A percentile compares a stretch with the other conserved stretches of the same genome.
Evolutionary conservation across 2,797 vertebrate species (phyloP).

Genomic region (Orestias chungarensis): DNA sequence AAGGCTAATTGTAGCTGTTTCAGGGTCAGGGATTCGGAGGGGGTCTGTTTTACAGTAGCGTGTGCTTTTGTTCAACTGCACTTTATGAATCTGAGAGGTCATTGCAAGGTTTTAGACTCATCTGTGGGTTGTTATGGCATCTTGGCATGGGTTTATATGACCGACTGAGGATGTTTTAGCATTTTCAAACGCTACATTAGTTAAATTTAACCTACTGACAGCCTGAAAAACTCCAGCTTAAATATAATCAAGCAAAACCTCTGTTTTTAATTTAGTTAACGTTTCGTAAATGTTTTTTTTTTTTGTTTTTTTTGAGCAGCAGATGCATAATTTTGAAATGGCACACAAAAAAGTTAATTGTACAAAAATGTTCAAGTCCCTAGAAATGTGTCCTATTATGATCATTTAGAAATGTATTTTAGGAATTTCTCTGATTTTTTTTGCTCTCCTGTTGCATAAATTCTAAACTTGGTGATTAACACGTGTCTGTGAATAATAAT

Average conservation of each 20-base stretch:
- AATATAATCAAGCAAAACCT: not conserved
- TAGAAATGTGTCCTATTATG: not conserved
- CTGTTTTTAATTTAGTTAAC: not conserved
- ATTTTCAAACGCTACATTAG: conserved; percentile 1
- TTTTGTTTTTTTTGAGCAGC: not conserved
- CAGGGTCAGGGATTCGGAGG: conserved; percentile 30
- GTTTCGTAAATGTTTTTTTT: too few species aligned
- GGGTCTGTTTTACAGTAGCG: conserved; percentile 4
- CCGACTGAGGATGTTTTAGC: conserved; percentile 7
- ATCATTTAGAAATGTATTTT: not conserved
- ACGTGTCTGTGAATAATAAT: too few species aligned
- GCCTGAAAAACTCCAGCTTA: not conserved
- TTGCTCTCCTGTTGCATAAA: too few species aligned
- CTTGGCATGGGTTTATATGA: conserved; percentile 14
- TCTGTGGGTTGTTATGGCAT: conserved; percentile 22
- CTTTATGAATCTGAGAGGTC: conserved; percentile 14
- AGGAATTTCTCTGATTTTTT: too few species aligned
- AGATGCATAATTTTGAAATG: not conserved
- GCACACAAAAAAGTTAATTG: not conserved
- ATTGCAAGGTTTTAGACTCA: conserved; percentile 13
- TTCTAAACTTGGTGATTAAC: too few species aligned
- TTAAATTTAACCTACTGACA: not conserved
- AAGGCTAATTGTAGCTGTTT: conserved; percentile 46
- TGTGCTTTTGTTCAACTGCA: conserved; percentile 23
- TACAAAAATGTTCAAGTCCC: not conserved